Evolutionary conservation across 2,113 vertebrate species (phyloP).

Genomic region (Dromaius novaehollandiae): DNA sequence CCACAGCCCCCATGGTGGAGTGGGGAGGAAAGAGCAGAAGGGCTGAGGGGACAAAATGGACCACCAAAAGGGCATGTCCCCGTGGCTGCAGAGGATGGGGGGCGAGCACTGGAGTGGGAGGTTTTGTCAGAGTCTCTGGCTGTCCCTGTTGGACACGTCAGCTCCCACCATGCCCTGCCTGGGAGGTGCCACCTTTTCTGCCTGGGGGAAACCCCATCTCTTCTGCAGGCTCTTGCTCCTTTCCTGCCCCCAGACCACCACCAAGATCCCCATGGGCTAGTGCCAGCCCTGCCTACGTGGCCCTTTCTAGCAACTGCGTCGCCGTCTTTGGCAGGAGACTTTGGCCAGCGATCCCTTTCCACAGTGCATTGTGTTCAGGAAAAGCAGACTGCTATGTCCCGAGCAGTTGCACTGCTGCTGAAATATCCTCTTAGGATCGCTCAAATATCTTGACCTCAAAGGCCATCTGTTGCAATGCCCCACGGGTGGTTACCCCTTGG

Average conservation of each 20-base stretch:
- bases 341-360: not conserved
- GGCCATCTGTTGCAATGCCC: not conserved
- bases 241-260: not conserved
- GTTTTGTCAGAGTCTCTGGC: not conserved
- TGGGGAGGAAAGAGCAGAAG: not conserved
- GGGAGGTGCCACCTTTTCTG: not conserved
- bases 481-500: not conserved
- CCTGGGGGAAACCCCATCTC: not conserved
- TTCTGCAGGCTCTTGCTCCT: not conserved
- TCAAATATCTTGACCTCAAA: not conserved
- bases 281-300: too few species aligned
- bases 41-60: not conserved
- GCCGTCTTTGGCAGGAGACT: not conserved
- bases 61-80: not conserved
- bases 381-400: not conserved
- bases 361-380: not conserved
- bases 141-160: too few species aligned
- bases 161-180: not conserved
- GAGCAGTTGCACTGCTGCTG: not conserved
- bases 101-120: too few species aligned
- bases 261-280: not conserved
- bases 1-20: not conserved
- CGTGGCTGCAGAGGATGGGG: not conserved
- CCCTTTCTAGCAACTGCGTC: not conserved
- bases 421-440: not conserved